Conservation (phyloP, 2,113 vertebrate genomes). For the Sceloporus undulatus region DNA sequence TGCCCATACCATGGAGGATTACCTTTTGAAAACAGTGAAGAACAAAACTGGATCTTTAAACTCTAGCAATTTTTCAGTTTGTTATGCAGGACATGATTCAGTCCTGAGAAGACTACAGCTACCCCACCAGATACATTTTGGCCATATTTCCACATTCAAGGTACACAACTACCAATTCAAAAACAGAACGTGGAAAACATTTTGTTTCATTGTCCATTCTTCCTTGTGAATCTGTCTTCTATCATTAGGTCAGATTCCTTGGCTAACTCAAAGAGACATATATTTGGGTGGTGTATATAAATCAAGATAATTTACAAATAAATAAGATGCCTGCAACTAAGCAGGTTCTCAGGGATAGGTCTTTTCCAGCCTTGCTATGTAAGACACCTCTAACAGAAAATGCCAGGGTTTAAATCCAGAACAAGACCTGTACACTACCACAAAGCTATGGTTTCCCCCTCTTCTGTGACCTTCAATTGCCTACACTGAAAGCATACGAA, state of each 20-base stretch:
- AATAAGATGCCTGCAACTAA: too few relatives aligned
- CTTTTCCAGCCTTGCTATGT: too few relatives aligned
- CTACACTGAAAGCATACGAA: too few relatives aligned
- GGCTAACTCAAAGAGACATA: neutral
- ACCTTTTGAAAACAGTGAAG: neutral
- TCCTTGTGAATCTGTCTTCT: neutral
- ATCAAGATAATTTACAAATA: too few relatives aligned
- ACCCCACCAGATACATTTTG: too few relatives aligned
- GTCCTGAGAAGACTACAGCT: neutral
- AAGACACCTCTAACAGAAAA: too few relatives aligned
- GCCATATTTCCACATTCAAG: neutral
- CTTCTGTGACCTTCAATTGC: too few relatives aligned
- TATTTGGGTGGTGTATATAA: too few relatives aligned
- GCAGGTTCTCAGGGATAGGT: too few relatives aligned
- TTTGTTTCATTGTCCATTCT: neutral
- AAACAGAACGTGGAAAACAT: neutral
- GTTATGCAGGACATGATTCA: neutral
- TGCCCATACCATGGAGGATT: neutral
- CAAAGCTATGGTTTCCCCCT: too few relatives aligned
- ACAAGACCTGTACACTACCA: too few relatives aligned
- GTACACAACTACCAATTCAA: neutral
- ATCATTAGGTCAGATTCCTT: neutral
- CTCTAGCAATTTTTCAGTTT: neutral
- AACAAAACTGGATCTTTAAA: neutral
- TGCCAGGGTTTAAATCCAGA: too few relatives aligned